Evolutionary conservation across 1,140 invertebrate genomes (phyloP), one percentile per base, ranked within the genome.

Genomic region (Drosophila pallidifrons): DNA sequence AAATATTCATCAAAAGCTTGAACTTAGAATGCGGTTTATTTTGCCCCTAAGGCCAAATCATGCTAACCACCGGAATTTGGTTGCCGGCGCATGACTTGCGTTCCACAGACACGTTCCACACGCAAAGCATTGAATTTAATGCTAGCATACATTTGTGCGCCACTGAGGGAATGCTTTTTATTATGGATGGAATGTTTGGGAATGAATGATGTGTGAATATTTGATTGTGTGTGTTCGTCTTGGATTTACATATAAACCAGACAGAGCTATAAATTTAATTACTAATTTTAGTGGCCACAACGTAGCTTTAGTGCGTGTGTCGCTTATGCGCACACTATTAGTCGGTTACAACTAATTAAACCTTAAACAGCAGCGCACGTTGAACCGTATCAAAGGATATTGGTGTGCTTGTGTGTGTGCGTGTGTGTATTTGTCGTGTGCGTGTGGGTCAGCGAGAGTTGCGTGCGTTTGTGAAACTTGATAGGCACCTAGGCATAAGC

Each of bases 101-200:
- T 54, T 30, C 28, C 28, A 54, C 11, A 54, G 28, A 32, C 28
- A 32, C 15, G 8, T 16, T 47, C 46, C 46, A 47, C 46, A 47
- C 46, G 7, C 46, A 20, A n/a, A 1, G 16, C 20, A 16, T 6
- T 10, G 15, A 47, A 16, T 20, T 47, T 47, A 16, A 16, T 47
- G 2, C 2, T 61, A 49, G 59, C 59, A 49, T 61, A 61, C 45
- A 49, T 35, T 61, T 61, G 59, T 41, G 46, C 28, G 64, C 46
- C 11, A 10, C n/a, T 2, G 2, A 46, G 38, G 11, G 13, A 45
- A 20, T 28, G 55, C 10, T 3, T 32, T 25, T 25, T 25, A 6
- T 30, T 15, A 13, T 54, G 25, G 16, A 11, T 5, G 25, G n/a
- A 52, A 54, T 32, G n/a, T 7, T 15, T 54, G 25, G 25, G n/a